Evolutionary conservation across 2,113 vertebrate species (phyloP).

Genomic region (Peromyscus polionotus): DNA sequence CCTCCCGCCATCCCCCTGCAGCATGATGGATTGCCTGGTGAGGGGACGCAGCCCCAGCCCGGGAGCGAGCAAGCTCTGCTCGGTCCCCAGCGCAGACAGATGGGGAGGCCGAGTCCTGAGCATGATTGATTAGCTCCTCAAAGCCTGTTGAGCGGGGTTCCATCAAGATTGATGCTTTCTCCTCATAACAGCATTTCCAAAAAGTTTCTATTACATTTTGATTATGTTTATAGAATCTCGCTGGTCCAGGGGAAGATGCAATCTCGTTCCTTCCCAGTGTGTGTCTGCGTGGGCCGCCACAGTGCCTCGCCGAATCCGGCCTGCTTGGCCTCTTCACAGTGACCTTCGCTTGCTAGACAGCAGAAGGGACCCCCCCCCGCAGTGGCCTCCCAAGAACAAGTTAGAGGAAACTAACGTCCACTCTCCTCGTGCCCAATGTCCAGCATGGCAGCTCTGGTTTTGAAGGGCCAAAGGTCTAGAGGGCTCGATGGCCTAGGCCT

Average conservation of each 20-base stretch:
- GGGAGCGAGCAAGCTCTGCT: constrained; percentile 88
- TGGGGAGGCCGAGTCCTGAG: constrained; percentile 91
- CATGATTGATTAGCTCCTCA: constrained; percentile 93
- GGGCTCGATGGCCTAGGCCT: not conserved
- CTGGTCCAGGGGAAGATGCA: constrained; percentile 90
- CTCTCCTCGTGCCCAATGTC: not conserved
- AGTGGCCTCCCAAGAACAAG: not conserved
- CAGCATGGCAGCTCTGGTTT: not conserved
- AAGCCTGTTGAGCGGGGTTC: constrained; percentile 93
- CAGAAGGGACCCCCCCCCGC: not conserved
- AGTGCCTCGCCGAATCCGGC: not conserved
- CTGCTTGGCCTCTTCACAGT: not conserved
- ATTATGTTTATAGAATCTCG: constrained; percentile 93
- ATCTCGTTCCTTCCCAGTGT: constrained; percentile 86
- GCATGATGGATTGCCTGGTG: constrained; percentile 91
- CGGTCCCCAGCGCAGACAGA: constrained; percentile 91
- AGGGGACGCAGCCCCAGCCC: constrained; percentile 89
- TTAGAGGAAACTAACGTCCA: not conserved
- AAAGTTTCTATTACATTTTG: constrained; percentile 94
- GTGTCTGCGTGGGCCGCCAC: constrained; percentile 64
- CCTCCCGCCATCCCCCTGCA: constrained; percentile 83
- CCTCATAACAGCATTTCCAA: constrained; percentile 93
- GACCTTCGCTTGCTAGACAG: not conserved
- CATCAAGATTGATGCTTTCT: constrained; percentile 94
- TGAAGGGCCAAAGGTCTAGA: not conserved